A percentile compares a stretch with the other conserved stretches of the same genome.
Evolutionary conservation across 2,888 invertebrate genomes (phyloP).

Genomic region (Barypeithes pellucidus): DNA sequence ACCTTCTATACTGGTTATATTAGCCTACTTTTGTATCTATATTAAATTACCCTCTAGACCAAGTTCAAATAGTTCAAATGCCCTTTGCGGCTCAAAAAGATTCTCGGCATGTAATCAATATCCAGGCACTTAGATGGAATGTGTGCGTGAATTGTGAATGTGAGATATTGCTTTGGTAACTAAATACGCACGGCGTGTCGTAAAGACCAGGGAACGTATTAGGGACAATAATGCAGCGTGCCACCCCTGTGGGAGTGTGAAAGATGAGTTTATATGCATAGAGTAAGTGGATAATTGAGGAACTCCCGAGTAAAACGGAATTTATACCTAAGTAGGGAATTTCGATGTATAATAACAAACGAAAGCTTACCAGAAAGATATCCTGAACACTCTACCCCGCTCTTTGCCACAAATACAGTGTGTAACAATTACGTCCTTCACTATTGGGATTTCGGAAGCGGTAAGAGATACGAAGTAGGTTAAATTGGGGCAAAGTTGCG

Average conservation of each 20-base stretch:
- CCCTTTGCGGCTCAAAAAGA: constrained; percentile 47
- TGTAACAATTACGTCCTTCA: too few relatives aligned
- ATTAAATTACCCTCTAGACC: constrained; percentile 44
- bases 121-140: constrained; percentile 52
- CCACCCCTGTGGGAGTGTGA: constrained; percentile 12
- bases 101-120: constrained; percentile 55
- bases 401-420: too few relatives aligned
- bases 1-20: not conserved
- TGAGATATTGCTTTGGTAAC: constrained; percentile 61
- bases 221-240: constrained; percentile 48
- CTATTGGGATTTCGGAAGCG: too few relatives aligned
- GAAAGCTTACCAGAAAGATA: too few relatives aligned
- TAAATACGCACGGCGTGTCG: constrained; percentile 60
- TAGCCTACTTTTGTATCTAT: constrained; percentile 24
- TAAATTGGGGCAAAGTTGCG: too few relatives aligned
- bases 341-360: too few relatives aligned
- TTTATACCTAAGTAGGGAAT: not conserved
- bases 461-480: too few relatives aligned
- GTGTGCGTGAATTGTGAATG: constrained; percentile 52
- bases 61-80: constrained; percentile 44
- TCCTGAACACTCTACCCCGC: too few relatives aligned
- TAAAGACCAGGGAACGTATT: constrained; percentile 57
- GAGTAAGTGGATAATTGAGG: too few relatives aligned
- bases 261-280: constrained; percentile 1
- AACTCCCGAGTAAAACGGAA: too few relatives aligned